These are phyloP conservation scores for Poeciliopsis occidentalis DNA, from an alignment of 2,113 vertebrate genomes.

Conservation along the genomic window DNA sequence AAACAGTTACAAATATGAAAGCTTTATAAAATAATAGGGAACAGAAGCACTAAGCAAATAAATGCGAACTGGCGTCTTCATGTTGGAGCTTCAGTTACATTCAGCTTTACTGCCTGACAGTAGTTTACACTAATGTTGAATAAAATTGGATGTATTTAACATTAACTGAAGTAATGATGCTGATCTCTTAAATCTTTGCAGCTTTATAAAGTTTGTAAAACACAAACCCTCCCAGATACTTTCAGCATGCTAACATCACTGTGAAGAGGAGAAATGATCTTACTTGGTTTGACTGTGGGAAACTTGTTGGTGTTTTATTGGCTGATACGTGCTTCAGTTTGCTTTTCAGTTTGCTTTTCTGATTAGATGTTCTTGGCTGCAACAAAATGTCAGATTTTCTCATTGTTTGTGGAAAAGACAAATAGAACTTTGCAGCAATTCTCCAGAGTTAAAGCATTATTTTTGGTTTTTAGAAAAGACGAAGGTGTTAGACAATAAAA, in stretches of 20 bases:
- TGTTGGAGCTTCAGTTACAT: constrained; percentile 11
- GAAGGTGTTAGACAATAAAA: background rate
- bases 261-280: constrained; percentile 7
- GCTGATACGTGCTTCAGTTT: constrained; percentile 17
- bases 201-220: background rate
- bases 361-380: constrained; percentile 23
- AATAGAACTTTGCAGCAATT: constrained; percentile 14
- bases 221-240: constrained; percentile 6
- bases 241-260: constrained; percentile 1
- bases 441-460: constrained; percentile 10
- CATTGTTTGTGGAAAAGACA: constrained; percentile 21
- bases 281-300: constrained; percentile 4
- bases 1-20: background rate
- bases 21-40: background rate
- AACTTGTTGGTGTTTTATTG: constrained; percentile 13
- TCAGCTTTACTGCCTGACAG: constrained; percentile 6
- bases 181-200: constrained; percentile 3
- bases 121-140: background rate
- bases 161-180: constrained; percentile 10
- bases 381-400: constrained; percentile 12
- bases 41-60: constrained; percentile 54
- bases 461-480: constrained; percentile 11
- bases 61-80: constrained; percentile 21
- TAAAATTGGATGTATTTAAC: background rate
- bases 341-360: constrained; percentile 28